Evolutionary conservation across 2,113 vertebrate genomes (phyloP), one percentile per base, ranked within the genome.

Genomic region (Proterorhinus semilunaris): DNA sequence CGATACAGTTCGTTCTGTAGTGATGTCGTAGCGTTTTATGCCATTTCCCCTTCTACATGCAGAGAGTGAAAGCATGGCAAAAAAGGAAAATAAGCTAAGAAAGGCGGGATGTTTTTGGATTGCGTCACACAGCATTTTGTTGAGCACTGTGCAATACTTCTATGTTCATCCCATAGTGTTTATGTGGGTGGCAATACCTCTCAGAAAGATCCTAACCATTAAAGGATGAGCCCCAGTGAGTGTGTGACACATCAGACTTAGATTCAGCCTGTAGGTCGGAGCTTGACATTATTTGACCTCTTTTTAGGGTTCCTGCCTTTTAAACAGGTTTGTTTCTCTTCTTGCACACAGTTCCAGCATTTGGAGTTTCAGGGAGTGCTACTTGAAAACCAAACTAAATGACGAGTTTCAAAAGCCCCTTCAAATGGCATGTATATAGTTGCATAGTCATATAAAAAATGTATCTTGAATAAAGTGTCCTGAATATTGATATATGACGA

Each of bases 71-170:
- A 71, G 75, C 81, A 82, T 90, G 80, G 88, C 80, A 75, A 50
- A 43, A 68, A 47, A 50, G 46, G 47, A 7, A 47, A 43, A 66
- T 36, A 46, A 55, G 4, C 47, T 69, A 15, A n/a, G n/a, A n/a
- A 59, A 17, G 71, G 62, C 51, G 16, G 51, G 49, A 43, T 10
- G 7, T 78, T 79, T 54, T 68, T 13, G 86, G 91, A 90, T 91
- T 84, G 92, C 67, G 93, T 94, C 92, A 95, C 94, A 87, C 94
- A 95, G 95, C 94, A 90, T 95, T 95, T 95, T 93, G 94, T 96
- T 94, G 91, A 96, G 92, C 96, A 96, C 96, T 97, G 98, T 98
- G 98, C 95, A 95, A 95, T 95, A 94, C 80, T 88, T 87, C 75
- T 91, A 79, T 85, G 87, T 91, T 86, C 87, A 90, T 91, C 80